Evolutionary conservation across 2,797 vertebrate genomes (phyloP).

Genomic region (Gadopsis bispinosus): DNA sequence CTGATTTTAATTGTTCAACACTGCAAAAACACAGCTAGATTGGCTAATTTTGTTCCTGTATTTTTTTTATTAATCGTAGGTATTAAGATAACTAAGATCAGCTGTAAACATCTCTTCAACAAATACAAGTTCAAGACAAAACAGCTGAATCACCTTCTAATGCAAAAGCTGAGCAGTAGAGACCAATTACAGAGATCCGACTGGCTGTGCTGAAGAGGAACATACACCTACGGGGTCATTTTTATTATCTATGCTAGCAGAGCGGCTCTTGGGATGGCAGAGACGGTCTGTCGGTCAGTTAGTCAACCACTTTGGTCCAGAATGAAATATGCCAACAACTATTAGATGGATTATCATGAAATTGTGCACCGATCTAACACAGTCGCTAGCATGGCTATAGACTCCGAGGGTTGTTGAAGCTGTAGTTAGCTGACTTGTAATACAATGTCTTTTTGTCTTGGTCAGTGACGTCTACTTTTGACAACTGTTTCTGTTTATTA

Average conservation of each 20-base stretch:
- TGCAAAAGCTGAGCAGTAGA: not conserved
- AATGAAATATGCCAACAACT: not conserved
- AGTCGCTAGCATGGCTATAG: not conserved
- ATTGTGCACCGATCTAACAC: too few relatives aligned
- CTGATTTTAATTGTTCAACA: not conserved
- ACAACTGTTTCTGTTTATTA: not conserved
- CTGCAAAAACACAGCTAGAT: not conserved
- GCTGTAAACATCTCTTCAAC: not conserved
- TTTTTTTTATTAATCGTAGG: not conserved
- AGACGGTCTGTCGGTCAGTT: not conserved
- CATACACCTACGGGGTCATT: not conserved
- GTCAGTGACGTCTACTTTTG: not conserved
- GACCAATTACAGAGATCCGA: not conserved
- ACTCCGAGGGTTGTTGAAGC: not conserved
- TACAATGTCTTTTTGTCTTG: not conserved
- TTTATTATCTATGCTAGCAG: not conserved
- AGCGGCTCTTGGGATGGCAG: not conserved
- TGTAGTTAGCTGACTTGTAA: not conserved
- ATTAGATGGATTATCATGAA: not conserved
- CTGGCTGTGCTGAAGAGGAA: not conserved
- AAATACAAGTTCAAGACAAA: not conserved
- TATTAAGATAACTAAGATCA: not conserved
- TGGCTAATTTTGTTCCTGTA: too few relatives aligned
- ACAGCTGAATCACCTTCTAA: not conserved
- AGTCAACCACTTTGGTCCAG: not conserved